These are phyloP conservation scores for Esox niger DNA, from an alignment of 2,113 vertebrate species.

Conservation along the genomic window DNA sequence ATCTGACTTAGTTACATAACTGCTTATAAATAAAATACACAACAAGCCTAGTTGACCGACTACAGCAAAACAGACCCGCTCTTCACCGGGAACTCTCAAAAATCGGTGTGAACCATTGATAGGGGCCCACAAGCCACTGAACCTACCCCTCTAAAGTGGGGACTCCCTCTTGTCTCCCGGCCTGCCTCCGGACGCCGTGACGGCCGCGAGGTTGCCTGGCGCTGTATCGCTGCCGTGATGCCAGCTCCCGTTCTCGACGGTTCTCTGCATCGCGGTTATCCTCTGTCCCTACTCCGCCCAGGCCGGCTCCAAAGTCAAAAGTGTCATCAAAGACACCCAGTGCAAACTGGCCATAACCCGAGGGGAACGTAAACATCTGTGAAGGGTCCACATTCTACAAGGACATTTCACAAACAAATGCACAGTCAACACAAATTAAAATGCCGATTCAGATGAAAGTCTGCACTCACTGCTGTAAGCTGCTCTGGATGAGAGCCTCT, in stretches of 20 bases:
- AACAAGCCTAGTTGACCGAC: neutral
- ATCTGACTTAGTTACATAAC: neutral
- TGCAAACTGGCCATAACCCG: slow-evolving; percentile 87
- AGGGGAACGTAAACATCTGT: slow-evolving; percentile 86
- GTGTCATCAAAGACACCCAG: slow-evolving; percentile 89
- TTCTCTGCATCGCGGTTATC: slow-evolving; percentile 85
- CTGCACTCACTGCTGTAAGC: too few species aligned
- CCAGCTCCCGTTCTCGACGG: slow-evolving; percentile 83
- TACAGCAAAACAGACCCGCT: neutral
- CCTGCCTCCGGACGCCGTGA: slow-evolving; percentile 80
- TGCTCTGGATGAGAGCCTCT: too few species aligned
- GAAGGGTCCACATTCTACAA: slow-evolving; percentile 79
- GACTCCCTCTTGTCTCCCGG: slow-evolving; percentile 87
- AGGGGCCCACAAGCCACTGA: neutral
- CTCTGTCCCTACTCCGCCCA: slow-evolving; percentile 69
- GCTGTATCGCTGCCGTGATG: slow-evolving; percentile 87
- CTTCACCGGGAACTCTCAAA: neutral
- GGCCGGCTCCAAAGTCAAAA: slow-evolving; percentile 82
- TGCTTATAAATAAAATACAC: neutral
- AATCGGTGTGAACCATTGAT: neutral
- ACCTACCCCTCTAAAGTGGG: slow-evolving; percentile 90
- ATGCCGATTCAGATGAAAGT: too few species aligned
- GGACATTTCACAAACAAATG: neutral
- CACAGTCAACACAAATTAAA: too few species aligned
- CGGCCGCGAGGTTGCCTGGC: slow-evolving; percentile 86